Evolutionary conservation across 2,888 invertebrate species (phyloP).

Genomic region (Charanyca ferruginea): DNA sequence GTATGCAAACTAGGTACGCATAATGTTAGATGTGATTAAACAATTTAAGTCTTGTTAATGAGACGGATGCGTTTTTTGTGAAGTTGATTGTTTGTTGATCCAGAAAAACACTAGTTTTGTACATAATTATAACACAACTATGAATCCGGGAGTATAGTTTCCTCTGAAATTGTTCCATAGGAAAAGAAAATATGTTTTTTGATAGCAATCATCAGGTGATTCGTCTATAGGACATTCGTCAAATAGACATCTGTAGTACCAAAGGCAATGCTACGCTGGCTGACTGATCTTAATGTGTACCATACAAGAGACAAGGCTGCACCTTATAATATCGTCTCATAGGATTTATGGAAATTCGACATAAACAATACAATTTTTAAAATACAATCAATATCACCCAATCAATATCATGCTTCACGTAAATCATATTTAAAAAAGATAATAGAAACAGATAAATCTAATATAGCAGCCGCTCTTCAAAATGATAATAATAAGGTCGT

Average conservation of each 20-base stretch:
- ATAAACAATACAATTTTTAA: background rate
- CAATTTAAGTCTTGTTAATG: conserved; percentile 28
- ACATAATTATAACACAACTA: no score
- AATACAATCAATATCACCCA: background rate
- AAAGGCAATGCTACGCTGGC: no score
- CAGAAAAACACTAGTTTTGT: background rate
- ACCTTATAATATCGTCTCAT: no score
- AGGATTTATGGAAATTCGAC: no score
- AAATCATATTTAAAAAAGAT: background rate
- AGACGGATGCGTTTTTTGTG: conserved; percentile 50
- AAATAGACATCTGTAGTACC: no score
- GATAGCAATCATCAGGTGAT: no score
- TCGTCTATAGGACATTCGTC: no score
- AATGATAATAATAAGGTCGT: conserved; percentile 34
- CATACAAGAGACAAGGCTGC: no score
- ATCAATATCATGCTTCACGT: background rate
- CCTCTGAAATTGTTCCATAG: no score
- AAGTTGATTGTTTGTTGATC: background rate
- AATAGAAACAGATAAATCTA: conserved; percentile 21
- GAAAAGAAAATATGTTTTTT: no score
- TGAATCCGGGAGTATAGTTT: no score
- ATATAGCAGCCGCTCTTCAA: conserved; percentile 10
- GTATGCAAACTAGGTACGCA: conserved; percentile 26
- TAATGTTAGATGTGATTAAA: conserved; percentile 35
- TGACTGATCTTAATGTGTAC: no score